phyloP scores from a whole-genome alignment of 2,113 vertebrate species.

The Probosciger aterrimus region DNA sequence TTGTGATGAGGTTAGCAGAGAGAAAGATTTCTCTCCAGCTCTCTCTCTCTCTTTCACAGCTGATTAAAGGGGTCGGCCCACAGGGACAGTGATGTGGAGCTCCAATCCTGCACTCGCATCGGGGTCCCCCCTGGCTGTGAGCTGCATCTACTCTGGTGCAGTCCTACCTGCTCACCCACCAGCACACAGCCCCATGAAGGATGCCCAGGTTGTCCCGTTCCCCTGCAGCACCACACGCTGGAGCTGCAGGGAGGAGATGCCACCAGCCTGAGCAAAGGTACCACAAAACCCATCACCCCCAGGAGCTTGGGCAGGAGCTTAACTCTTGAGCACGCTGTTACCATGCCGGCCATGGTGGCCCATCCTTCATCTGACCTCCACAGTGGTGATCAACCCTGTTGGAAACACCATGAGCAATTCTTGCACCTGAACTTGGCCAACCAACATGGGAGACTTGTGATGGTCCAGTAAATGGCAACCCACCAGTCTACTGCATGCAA shows the following conservation, averaged over 20 bases:
- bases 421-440: background rate
- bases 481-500: background rate
- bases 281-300: accelerated
- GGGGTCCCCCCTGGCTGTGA: background rate
- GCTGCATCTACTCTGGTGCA: background rate
- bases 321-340: accelerated
- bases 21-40: conserved; percentile 50
- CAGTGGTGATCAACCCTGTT: accelerated
- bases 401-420: background rate
- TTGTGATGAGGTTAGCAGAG: conserved; percentile 57
- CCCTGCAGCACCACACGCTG: background rate
- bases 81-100: background rate
- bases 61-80: background rate
- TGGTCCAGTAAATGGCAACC: background rate
- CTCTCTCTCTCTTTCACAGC: conserved; percentile 53
- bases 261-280: background rate
- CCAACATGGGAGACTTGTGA: background rate
- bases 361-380: background rate
- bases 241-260: background rate
- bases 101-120: background rate
- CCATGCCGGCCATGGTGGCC: accelerated
- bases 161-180: background rate
- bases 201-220: accelerated
- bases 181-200: background rate
- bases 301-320: background rate